Evolutionary conservation across 1,140 invertebrate genomes (phyloP), one percentile per base, ranked within the genome.

Genomic region (Maniola jurtina): DNA sequence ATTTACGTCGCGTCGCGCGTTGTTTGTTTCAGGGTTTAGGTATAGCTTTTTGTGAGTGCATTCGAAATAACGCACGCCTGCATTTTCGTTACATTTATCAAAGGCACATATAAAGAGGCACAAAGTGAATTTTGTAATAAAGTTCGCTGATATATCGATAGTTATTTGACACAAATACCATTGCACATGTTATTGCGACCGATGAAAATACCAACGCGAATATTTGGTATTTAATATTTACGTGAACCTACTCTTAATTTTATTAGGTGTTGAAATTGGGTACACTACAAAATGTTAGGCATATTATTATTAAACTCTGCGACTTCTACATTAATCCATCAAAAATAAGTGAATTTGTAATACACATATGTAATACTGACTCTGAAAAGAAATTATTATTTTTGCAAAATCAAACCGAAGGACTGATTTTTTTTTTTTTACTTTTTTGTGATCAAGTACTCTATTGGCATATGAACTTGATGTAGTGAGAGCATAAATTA

Each of bases 71-170:
- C 25, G 25, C 25, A 11, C 42, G 42, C 42, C 9, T 45, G 42
- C 42, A 45, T 45, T 45, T 45, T 45, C 42, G 42, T 45, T 45
- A 45, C 42, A 45, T 45, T 45, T 13, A 45, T n/a, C 9, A 45
- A 5, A 45, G 11, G 42, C 42, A 45, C 10, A 45, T 11, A 45
- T 45, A 45, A 9, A 45, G 13, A 45, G 42, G 13, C 42, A 11
- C 42, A 45, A 45, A 45, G 42, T 45, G 42, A 45, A 45, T 45
- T 45, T 45, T 45, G 42, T 45, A 45, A 45, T 45, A 45, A 45
- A 45, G 10, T 45, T 45, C 13, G 42, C 42, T 38, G 38, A n/a
- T 45, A 45, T n/a, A 45, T 45, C 13, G 42, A 45, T 45, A 45
- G 42, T 45, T 45, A 45, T 45, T 45, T 45, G 42, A 45, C 42